phyloP scores from a whole-genome alignment of 2,797 vertebrate genomes.

The Triplophysa yarkandensis region DNA sequence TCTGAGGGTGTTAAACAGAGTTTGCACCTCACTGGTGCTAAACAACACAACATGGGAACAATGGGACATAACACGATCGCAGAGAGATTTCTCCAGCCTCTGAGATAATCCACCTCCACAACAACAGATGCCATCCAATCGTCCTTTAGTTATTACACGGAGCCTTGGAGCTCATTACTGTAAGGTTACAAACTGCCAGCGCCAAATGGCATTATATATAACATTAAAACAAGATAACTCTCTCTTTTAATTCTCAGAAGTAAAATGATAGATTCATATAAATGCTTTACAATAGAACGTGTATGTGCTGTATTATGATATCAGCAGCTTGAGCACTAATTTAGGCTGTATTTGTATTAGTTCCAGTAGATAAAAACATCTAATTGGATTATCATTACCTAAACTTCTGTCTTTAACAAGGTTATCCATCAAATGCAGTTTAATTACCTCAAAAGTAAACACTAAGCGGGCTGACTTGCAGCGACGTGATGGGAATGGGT shows the following conservation, averaged over 20 bases:
- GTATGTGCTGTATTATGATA: neutral
- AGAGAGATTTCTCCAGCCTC: conserved; percentile 24
- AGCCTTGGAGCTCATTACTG: conserved; percentile 27
- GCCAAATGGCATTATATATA: conserved; percentile 3
- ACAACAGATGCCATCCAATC: conserved; percentile 32
- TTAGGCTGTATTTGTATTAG: conserved; percentile 36
- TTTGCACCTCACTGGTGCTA: conserved; percentile 32
- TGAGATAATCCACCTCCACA: conserved; percentile 30
- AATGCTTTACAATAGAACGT: neutral
- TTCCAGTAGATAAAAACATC: conserved; percentile 61
- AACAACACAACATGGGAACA: conserved; percentile 18
- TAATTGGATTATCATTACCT: conserved; percentile 62
- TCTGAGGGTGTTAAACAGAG: conserved; percentile 34
- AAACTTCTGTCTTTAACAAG: conserved; percentile 56
- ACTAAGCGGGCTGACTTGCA: conserved; percentile 60
- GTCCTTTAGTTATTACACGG: conserved; percentile 17
- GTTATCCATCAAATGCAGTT: conserved; percentile 70
- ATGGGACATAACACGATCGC: conserved; percentile 14
- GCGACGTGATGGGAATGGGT: conserved; percentile 49
- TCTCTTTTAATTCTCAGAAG: neutral
- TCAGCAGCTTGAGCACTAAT: conserved; percentile 1
- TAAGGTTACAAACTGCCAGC: conserved; percentile 4
- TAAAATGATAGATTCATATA: neutral
- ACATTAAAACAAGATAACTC: conserved; percentile 8
- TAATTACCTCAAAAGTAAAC: conserved; percentile 67